These are phyloP conservation scores for western clawed frog (Xenopus tropicalis) DNA, from an alignment of 2,113 vertebrate genomes.

Conservation along the genomic window UCB_Xtro_10.0 CM004445.2:50226001-50226500, in stretches of 20 bases:
- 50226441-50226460: conserved; percentile 86
- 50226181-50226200: too few species aligned
- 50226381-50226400: conserved; percentile 67
- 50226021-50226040: too few species aligned
- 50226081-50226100: too few species aligned
- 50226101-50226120: too few species aligned
- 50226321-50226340: neutral
- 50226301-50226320: conserved; percentile 12
- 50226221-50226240: too few species aligned
- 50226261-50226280: neutral
- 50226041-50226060: too few species aligned
- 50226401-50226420: conserved; percentile 90
- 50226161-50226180: too few species aligned
- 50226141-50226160: too few species aligned
- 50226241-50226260: neutral
- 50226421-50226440: conserved; percentile 90
- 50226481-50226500: neutral
- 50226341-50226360: neutral
- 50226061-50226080: too few species aligned
- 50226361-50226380: neutral
- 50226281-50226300: conserved; percentile 40
- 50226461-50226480: conserved; percentile 64
- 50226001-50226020: too few species aligned
- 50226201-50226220: too few species aligned
- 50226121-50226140: too few species aligned